phyloP scores from a whole-genome alignment of 2,888 invertebrate genomes.

The Hypomecis atomaria region DNA sequence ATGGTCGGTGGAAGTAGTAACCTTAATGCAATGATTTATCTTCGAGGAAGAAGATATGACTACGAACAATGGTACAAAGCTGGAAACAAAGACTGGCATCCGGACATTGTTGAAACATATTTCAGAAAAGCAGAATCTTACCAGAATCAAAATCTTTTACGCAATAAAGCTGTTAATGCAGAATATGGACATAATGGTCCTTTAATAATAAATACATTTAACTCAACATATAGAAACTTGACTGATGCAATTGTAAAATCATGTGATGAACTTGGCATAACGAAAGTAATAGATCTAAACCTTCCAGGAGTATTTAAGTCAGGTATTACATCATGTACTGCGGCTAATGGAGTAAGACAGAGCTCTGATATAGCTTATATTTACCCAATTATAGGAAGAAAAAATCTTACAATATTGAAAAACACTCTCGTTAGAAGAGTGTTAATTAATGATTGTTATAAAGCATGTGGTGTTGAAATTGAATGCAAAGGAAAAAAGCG shows the following conservation, averaged over 20 bases:
- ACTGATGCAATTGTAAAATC: slow-evolving; percentile 60
- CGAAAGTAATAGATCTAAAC: slow-evolving; percentile 67
- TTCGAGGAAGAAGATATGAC: slow-evolving; percentile 78
- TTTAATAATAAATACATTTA: slow-evolving; percentile 71
- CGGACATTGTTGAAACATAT: slow-evolving; percentile 74
- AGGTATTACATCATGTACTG: slow-evolving; percentile 72
- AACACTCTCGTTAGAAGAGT: slow-evolving; percentile 78
- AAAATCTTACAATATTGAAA: slow-evolving; percentile 65
- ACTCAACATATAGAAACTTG: slow-evolving; percentile 64
- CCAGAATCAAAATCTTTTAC: slow-evolving; percentile 53
- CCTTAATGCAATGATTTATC: slow-evolving; percentile 84
- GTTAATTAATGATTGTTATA: slow-evolving; percentile 70
- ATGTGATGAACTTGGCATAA: slow-evolving; percentile 74
- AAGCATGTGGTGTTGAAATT: slow-evolving; percentile 67
- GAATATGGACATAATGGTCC: slow-evolving; percentile 75
- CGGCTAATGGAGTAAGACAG: slow-evolving; percentile 65
- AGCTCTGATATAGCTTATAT: slow-evolving; percentile 30
- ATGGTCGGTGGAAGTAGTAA: slow-evolving; percentile 84
- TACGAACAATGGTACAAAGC: slow-evolving; percentile 80
- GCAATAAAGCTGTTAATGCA: slow-evolving; percentile 45
- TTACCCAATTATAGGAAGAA: slow-evolving; percentile 23
- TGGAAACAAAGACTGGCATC: slow-evolving; percentile 84
- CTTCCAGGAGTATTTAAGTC: slow-evolving; percentile 74
- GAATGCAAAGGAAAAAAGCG: slow-evolving; percentile 48
- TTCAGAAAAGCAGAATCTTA: slow-evolving; percentile 80